Conservation (phyloP, 2,113 vertebrate species). For the Glaucomys volans region DNA sequence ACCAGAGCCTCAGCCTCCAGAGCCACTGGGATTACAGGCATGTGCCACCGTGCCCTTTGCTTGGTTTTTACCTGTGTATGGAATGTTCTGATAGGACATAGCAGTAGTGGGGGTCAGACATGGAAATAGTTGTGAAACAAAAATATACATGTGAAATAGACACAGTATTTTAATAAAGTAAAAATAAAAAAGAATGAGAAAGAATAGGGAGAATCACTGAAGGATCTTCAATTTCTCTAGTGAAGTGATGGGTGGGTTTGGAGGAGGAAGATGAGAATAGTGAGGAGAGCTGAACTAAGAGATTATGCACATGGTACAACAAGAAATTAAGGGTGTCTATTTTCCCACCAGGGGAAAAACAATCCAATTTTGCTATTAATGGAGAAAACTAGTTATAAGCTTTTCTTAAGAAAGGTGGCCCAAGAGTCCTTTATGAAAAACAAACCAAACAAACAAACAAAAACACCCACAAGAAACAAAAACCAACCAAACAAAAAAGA, state of each 20-base stretch:
- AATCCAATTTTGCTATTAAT: not conserved
- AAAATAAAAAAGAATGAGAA: not conserved
- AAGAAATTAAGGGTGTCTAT: not conserved
- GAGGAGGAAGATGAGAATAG: not conserved
- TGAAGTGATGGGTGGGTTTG: not conserved
- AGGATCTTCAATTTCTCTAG: not conserved
- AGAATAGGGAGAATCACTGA: not conserved
- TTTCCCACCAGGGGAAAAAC: not conserved
- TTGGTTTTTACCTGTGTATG: too few relatives aligned
- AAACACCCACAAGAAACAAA: not conserved
- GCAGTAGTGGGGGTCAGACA: too few relatives aligned
- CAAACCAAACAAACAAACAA: not conserved
- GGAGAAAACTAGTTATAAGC: not conserved
- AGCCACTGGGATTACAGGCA: too few relatives aligned
- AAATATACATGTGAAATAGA: too few relatives aligned
- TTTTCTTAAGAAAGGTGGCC: not conserved
- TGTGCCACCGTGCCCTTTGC: slow-evolving; percentile 48
- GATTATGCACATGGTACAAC: not conserved
- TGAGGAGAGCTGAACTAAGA: not conserved
- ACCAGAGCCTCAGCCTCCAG: too few relatives aligned
- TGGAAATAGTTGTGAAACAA: too few relatives aligned
- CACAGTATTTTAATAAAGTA: too few relatives aligned
- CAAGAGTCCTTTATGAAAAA: not conserved
- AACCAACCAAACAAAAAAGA: not conserved
- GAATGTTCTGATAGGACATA: too few relatives aligned